Conservation (phyloP, 2,888 invertebrate genomes). For the Caenorhabditis doughertyi region DNA sequence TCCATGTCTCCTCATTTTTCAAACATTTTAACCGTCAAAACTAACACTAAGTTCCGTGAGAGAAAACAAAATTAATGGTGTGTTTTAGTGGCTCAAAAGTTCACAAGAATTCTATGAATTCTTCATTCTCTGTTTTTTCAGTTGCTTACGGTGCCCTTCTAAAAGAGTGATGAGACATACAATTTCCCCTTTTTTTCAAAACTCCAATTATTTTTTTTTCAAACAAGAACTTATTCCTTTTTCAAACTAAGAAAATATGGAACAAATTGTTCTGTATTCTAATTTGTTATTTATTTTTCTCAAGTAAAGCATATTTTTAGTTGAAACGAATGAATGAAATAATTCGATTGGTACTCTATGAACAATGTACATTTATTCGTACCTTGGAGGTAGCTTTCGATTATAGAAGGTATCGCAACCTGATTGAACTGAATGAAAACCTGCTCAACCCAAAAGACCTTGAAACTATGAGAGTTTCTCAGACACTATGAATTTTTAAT, state of each 20-base stretch:
- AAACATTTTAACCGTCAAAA: conserved; percentile 34
- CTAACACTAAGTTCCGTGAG: conserved; percentile 46
- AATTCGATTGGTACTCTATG: conserved; percentile 3
- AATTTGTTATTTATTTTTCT: not conserved
- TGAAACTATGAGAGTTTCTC: conserved; percentile 1
- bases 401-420: not conserved
- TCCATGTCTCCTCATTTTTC: conserved; percentile 21
- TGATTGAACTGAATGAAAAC: not conserved
- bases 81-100: conserved; percentile 46
- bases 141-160: too few species aligned
- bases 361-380: not conserved
- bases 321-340: not conserved
- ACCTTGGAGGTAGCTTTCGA: not conserved
- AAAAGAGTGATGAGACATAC: not conserved
- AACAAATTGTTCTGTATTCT: not conserved
- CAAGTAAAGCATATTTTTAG: conserved; percentile 3
- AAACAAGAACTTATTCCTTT: too few species aligned
- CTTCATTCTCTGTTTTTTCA: not conserved
- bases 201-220: not conserved
- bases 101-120: conserved; percentile 19
- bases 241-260: not conserved
- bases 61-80: not conserved
- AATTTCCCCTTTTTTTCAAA: not conserved
- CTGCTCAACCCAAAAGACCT: too few species aligned
- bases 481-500: conserved; percentile 9